Evolutionary conservation across 2,888 invertebrate species (phyloP).

Genomic region (Orthosia gracilis): DNA sequence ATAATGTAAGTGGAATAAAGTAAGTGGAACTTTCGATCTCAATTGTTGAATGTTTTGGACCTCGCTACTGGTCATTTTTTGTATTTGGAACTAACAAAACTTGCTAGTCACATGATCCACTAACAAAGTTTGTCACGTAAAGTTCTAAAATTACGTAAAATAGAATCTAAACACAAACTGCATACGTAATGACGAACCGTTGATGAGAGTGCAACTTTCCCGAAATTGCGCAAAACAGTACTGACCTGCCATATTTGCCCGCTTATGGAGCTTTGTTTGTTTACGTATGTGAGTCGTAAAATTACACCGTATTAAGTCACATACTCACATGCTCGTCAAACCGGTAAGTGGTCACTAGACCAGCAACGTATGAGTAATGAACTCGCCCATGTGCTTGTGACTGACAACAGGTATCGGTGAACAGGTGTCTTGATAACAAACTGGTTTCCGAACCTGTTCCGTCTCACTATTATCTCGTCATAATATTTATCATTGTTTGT

Average conservation of each 20-base stretch:
- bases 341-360: constrained; percentile 76
- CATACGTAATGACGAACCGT: constrained; percentile 49
- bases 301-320: constrained; percentile 78
- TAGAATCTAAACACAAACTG: constrained; percentile 61
- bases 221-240: constrained; percentile 77
- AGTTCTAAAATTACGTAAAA: constrained; percentile 53
- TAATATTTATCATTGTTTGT: constrained; percentile 61
- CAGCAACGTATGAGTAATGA: constrained; percentile 82
- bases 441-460: constrained; percentile 65
- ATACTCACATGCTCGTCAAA: constrained; percentile 85
- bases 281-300: constrained; percentile 70
- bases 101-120: neutral
- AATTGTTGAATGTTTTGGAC: neutral
- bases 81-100: constrained; percentile 5
- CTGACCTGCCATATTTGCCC: constrained; percentile 71
- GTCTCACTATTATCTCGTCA: constrained; percentile 51
- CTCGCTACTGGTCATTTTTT: no score
- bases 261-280: constrained; percentile 74
- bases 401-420: constrained; percentile 70
- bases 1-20: no score
- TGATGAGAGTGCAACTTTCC: constrained; percentile 78
- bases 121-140: neutral
- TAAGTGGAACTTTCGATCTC: neutral
- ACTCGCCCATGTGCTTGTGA: constrained; percentile 78
- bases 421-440: constrained; percentile 74